Base-by-base conservation (phyloP, 2,888 invertebrate species). In the Micropterix aruncella region DNA sequence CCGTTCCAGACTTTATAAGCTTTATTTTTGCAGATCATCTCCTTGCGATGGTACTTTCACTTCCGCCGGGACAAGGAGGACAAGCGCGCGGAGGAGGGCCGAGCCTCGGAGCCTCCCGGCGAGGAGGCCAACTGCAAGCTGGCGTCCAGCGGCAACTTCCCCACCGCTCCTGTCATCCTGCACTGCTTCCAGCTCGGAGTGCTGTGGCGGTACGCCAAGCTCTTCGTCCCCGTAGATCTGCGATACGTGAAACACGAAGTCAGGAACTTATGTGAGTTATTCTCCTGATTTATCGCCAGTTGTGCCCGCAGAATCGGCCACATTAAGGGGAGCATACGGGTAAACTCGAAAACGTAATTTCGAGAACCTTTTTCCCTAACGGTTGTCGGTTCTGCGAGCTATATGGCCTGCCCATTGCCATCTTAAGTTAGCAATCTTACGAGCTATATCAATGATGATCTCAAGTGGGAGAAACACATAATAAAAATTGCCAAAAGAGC, bases 201-300 rank as follows among this genome's bases (percentile, higher is more conserved):
- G 17, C 63, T 79, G 48, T 90, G 79, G 85, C 73, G 91, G 52
- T 92, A 92, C 60, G 87, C 90, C 45, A 78, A 87, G 48, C 70
- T 92, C 7, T 78, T 92, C 50, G 81, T 89, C 52, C 90, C 91
- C 5, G 84, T 89, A 3, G 85, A 91, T 57, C 63, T 90, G 51
- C 64, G 82, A 44, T 77, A 81, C 50, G 90, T 90, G 14, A 90
- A 91, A 58, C 82, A 85, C 55, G 90, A 91, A 75, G 85, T 83
- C 37, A 62, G 79, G 37, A 79, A 80, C 59, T 60, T 80, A 37
- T 80, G 79, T 70, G 47, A 66, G 71, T 67, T 44, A 12, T 44
- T 38, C 2, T 16, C 7, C 14, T 38, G 7, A 12, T 14, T 14
- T 12, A 38, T 5, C 18, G 14, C 16, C 7, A 41, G 12, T 7